A percentile compares a stretch with the other conserved stretches of the same genome.
Conservation (phyloP, 2,113 vertebrate genomes). For the Limnothrissa miodon region DNA sequence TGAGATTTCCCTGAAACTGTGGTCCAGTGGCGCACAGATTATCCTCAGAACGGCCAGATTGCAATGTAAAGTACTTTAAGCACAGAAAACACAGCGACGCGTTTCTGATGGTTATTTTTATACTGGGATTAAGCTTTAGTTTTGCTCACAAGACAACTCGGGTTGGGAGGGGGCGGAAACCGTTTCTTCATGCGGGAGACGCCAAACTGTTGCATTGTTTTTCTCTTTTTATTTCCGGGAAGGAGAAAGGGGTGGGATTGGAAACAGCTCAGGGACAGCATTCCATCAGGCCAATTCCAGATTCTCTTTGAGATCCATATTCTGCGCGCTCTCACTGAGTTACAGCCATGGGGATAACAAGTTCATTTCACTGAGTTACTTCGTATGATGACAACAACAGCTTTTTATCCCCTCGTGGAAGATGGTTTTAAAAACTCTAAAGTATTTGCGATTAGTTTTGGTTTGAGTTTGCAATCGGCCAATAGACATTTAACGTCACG, state of each 20-base stretch:
- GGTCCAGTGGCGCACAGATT: background rate
- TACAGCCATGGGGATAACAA: background rate
- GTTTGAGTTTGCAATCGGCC: background rate
- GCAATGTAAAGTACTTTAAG: background rate
- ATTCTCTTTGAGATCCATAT: too few relatives aligned
- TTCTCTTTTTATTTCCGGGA: background rate
- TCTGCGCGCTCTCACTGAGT: background rate
- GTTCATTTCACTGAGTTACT: background rate
- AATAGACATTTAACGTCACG: background rate
- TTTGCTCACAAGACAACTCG: background rate
- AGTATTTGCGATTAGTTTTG: background rate
- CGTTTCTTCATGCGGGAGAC: too few relatives aligned
- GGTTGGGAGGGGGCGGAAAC: too few relatives aligned
- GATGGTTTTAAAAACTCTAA: background rate
- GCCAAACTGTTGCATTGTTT: background rate
- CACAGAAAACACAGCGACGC: background rate
- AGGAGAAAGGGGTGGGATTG: too few relatives aligned
- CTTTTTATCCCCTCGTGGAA: background rate
- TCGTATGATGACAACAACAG: background rate
- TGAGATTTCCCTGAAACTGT: background rate
- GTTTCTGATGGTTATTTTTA: background rate
- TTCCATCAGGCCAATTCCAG: background rate
- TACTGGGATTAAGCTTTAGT: background rate
- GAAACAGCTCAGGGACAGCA: background rate
- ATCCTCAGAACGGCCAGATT: background rate